phyloP scores from a whole-genome alignment of 2,888 invertebrate species.

The Tetropium fuscum region DNA sequence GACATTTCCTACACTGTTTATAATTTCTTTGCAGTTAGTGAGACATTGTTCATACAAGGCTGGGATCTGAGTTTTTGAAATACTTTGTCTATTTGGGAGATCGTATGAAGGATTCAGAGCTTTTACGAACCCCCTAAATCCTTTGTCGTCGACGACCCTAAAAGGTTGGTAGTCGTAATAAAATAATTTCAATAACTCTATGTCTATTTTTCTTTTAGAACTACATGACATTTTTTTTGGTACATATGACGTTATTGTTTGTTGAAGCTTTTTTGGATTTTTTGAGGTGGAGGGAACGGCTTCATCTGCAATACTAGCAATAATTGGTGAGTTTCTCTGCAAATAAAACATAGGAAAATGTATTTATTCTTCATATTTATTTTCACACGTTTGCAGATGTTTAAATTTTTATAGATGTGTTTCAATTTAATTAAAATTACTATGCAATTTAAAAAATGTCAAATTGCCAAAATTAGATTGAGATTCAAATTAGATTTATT shows the following conservation, averaged over 20 bases:
- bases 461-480: no score
- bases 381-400: no score
- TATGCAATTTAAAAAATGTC: no score
- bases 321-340: neutral
- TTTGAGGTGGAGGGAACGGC: neutral
- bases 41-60: constrained; percentile 30
- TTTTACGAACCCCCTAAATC: constrained; percentile 4
- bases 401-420: no score
- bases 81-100: constrained; percentile 23
- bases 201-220: neutral
- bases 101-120: constrained; percentile 28
- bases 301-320: no score
- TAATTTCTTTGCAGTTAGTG: constrained; percentile 20
- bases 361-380: no score
- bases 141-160: neutral
- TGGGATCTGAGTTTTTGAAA: constrained; percentile 28
- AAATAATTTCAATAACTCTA: neutral
- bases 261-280: neutral
- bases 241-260: neutral
- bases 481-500: no score
- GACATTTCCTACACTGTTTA: constrained; percentile 19
- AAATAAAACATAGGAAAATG: no score
- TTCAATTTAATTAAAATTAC: no score
- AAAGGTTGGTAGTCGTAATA: neutral
- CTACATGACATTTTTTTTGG: neutral